Base-by-base conservation (phyloP, 92 coral and sea anemone species). In the Hydrozoanthus gracilis region DNA sequence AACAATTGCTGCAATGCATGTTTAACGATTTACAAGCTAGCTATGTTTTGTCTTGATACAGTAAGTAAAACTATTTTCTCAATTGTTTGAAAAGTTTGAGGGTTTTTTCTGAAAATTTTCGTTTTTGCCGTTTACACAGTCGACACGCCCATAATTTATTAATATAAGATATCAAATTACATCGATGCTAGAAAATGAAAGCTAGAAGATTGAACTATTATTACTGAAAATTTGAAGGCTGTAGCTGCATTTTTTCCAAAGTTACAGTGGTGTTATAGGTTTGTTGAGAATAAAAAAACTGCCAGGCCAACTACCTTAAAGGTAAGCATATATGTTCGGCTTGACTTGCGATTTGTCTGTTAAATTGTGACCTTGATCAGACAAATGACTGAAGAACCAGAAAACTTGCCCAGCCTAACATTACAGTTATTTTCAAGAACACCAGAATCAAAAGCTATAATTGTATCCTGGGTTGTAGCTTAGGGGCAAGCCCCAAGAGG, bases 221-320 rank as follows among this genome's bases (percentile, higher is more conserved):
- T 7, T 64, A n/a, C 69, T 64, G 68, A 64, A 64, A 64, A 64
- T 7, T 64, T 64, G 69, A 64, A 64, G 39, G 27, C 69, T 64
- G 69, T n/a, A 64, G 69, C 69, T 64, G 69, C 18, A 64, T 64
- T 64, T 64, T 35, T 64, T 15, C 20, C 69, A 64, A 64, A 64
- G 69, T 64, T 64, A 64, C 17, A 64, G 8, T 64, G 44, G 6
- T n/a, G 15, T 64, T 64, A 7, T 64, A 15, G 69, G 69, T 64
- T 64, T 0, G 44, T 64, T 3, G 8, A 64, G 17, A 64, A 64
- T 64, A 4, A 15, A 5, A 64, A 3, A 64, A 3, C 44, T 64
- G 69, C 68, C 68, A 62, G 68, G 68, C 18, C 68, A 62, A 62
- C 68, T 62, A 62, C 68, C 68, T 54, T 54, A 13, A 54, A 54